These are phyloP conservation scores for Delia radicum DNA, from an alignment of 1,140 invertebrate species.

Conservation along the genomic window DNA sequence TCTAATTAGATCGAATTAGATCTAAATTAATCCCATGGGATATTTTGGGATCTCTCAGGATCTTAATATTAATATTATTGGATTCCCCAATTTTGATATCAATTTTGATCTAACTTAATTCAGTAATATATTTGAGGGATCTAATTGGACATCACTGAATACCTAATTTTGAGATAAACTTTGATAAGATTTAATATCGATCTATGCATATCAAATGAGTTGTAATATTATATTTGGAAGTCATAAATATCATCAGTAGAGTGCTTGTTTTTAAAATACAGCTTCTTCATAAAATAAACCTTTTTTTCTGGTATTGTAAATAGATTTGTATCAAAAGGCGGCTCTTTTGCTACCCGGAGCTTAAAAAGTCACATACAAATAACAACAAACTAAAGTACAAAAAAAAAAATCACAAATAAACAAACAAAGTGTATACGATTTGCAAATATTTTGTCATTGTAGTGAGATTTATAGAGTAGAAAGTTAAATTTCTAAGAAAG, in stretches of 20 bases:
- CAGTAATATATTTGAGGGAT: no score
- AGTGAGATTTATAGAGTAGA: slow-evolving; percentile 55
- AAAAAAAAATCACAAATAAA: neutral
- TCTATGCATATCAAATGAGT: no score
- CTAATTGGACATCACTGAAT: no score
- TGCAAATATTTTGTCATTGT: slow-evolving; percentile 56
- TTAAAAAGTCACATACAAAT: slow-evolving; percentile 2
- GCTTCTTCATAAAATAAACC: neutral
- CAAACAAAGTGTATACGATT: slow-evolving; percentile 33
- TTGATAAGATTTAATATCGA: no score
- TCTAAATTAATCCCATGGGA: no score
- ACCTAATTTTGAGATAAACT: no score
- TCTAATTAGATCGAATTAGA: no score
- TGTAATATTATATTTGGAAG: no score
- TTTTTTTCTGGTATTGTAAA: slow-evolving; percentile 33
- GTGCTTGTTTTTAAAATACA: neutral
- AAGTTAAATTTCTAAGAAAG: slow-evolving; percentile 35
- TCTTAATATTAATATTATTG: no score
- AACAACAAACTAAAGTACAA: neutral
- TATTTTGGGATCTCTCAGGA: no score
- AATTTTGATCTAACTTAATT: no score
- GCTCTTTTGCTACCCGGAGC: slow-evolving; percentile 44
- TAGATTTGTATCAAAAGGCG: slow-evolving; percentile 55
- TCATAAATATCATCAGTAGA: neutral
- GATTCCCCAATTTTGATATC: no score